Percentiles rank a stretch among this genome's conserved stretches.
phyloP scores from a whole-genome alignment of 2,113 vertebrate species.

The Alaudala cheleensis region DNA sequence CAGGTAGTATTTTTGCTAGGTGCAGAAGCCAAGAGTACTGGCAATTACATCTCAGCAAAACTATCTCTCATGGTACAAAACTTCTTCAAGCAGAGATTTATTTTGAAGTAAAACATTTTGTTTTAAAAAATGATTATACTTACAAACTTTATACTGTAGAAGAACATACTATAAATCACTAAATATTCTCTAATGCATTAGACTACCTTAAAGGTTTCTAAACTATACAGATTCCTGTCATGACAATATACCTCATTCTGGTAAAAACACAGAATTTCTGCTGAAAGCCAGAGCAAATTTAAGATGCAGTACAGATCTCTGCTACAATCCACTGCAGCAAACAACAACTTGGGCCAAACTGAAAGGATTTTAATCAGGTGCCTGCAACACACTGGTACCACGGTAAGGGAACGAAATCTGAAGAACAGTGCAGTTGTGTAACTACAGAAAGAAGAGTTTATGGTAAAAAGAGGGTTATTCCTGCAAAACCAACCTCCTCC shows the following conservation, averaged over 20 bases:
- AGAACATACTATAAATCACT: neutral
- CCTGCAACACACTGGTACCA: neutral
- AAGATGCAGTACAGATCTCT: neutral
- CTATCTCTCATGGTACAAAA: neutral
- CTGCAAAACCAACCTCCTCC: neutral
- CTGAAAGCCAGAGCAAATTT: neutral
- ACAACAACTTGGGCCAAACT: neutral
- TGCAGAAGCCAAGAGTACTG: neutral
- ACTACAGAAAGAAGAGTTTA: neutral
- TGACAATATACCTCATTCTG: neutral
- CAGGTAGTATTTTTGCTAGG: neutral
- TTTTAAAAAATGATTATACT: neutral
- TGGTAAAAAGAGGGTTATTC: neutral
- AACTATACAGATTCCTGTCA: neutral
- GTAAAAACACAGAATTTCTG: neutral
- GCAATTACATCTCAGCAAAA: neutral
- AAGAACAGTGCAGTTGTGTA: neutral
- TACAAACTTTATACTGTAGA: neutral
- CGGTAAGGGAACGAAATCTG: fast-evolving
- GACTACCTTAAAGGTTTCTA: neutral
- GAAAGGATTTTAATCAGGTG: neutral
- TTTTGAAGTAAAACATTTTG: neutral
- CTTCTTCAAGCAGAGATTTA: neutral
- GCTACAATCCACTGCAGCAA: neutral
- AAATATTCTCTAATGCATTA: neutral